Evolutionary conservation across 1,140 invertebrate species (phyloP).

Genomic region (Euborellia annulipes): DNA sequence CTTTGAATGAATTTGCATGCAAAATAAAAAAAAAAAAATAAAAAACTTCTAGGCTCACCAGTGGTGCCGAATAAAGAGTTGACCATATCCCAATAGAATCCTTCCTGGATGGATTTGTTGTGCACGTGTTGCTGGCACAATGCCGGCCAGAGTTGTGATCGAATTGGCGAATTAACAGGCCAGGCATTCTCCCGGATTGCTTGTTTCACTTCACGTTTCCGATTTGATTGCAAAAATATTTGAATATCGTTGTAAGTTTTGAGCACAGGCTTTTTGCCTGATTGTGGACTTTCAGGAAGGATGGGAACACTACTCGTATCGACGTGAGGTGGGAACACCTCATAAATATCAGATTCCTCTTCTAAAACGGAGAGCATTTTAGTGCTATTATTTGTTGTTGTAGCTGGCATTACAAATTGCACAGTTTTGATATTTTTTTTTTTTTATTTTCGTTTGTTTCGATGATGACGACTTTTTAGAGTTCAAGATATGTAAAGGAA

Average conservation of each 20-base stretch:
- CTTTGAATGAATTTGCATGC: too few relatives aligned
- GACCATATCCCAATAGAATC: slow-evolving; percentile 85
- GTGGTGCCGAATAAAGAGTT: slow-evolving; percentile 77
- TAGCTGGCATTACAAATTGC: too few relatives aligned
- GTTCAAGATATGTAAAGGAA: too few relatives aligned
- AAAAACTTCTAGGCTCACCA: slow-evolving; percentile 27
- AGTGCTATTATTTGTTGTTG: background rate
- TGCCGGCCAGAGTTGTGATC: slow-evolving; percentile 67
- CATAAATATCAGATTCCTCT: slow-evolving; percentile 53
- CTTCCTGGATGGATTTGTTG: slow-evolving; percentile 53
- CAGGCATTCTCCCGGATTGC: slow-evolving; percentile 63
- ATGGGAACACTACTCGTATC: slow-evolving; percentile 51
- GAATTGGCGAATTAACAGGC: slow-evolving; percentile 62
- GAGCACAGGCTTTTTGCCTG: slow-evolving; percentile 52
- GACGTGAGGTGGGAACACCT: slow-evolving; percentile 54
- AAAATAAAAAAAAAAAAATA: too few relatives aligned
- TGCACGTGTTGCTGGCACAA: slow-evolving; percentile 65
- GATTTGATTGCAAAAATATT: slow-evolving; percentile 46
- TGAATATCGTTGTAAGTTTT: slow-evolving; percentile 60
- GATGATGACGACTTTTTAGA: too few relatives aligned
- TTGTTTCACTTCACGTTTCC: slow-evolving; percentile 59
- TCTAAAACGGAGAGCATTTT: slow-evolving; percentile 39
- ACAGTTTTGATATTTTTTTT: too few relatives aligned
- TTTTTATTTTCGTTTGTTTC: too few relatives aligned
- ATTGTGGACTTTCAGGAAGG: slow-evolving; percentile 34